Evolutionary conservation across 2,113 vertebrate species (phyloP).

Genomic region (Caracal caracal): DNA sequence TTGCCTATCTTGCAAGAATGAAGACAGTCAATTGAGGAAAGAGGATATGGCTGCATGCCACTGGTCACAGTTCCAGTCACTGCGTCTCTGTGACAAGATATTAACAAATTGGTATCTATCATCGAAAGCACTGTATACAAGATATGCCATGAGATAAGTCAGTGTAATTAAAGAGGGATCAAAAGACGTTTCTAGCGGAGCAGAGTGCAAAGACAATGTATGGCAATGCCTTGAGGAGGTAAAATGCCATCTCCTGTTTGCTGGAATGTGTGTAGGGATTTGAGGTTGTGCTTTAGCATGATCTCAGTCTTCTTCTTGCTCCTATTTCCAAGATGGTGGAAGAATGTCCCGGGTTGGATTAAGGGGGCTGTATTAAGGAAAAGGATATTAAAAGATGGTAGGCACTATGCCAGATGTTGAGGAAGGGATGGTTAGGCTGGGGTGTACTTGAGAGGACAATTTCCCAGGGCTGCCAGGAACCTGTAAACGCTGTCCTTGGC

Average conservation of each 20-base stretch:
- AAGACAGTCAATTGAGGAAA: constrained; percentile 27
- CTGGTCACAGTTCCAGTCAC: constrained; percentile 18
- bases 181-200: background rate
- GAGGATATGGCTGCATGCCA: constrained; percentile 31
- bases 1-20: constrained; percentile 50
- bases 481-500: background rate
- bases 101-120: constrained; percentile 65
- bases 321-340: background rate
- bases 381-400: background rate
- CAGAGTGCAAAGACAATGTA: background rate
- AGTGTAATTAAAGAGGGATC: constrained; percentile 45
- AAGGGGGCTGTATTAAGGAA: background rate
- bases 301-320: background rate
- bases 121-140: constrained; percentile 32
- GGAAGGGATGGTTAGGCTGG: background rate
- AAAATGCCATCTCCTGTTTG: background rate
- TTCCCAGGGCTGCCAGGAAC: background rate
- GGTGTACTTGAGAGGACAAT: background rate
- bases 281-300: background rate
- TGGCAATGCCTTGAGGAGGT: background rate
- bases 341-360: background rate
- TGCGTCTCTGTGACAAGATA: constrained; percentile 57
- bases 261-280: background rate
- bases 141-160: constrained; percentile 36
- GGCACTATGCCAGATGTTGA: background rate